phyloP scores from a whole-genome alignment of 2,113 vertebrate species.

The Blennius ocellaris region DNA sequence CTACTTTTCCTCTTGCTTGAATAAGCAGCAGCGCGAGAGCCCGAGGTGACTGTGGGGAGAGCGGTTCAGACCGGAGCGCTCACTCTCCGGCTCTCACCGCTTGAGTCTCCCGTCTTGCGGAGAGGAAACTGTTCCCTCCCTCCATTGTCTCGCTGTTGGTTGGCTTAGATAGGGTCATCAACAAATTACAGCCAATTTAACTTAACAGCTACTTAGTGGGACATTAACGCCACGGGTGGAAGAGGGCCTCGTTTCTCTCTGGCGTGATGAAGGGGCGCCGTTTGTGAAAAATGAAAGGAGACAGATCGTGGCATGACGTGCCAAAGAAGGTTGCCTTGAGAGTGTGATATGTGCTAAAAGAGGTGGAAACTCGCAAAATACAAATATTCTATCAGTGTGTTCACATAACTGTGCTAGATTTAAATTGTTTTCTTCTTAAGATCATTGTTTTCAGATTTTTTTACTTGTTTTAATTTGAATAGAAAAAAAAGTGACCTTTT shows the following conservation, averaged over 20 bases:
- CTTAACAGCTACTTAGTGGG: constrained; percentile 8
- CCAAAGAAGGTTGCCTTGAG: background rate
- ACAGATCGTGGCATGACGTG: background rate
- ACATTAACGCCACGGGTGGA: background rate
- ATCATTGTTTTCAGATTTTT: no score
- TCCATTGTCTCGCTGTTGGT: constrained; percentile 57
- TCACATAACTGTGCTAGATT: no score
- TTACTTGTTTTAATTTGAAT: no score
- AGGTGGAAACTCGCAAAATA: no score
- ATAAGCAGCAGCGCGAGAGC: constrained; percentile 55
- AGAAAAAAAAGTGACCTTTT: no score
- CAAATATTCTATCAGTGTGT: no score
- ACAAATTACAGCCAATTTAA: constrained; percentile 33
- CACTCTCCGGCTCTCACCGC: constrained; percentile 26
- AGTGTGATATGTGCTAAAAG: background rate
- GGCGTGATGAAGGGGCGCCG: background rate
- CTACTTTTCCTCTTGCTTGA: constrained; percentile 58
- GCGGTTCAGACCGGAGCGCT: constrained; percentile 70
- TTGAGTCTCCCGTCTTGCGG: constrained; percentile 39
- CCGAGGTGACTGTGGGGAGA: constrained; percentile 54
- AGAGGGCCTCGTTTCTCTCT: background rate
- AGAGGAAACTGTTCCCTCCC: constrained; percentile 60
- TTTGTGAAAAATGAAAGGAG: background rate
- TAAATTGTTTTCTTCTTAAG: no score
- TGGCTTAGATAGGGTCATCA: constrained; percentile 9